Percentiles rank a stretch among this genome's conserved stretches.
phyloP scores from a whole-genome alignment of 2,888 invertebrate species.

The Drosophila paucipuncta region DNA sequence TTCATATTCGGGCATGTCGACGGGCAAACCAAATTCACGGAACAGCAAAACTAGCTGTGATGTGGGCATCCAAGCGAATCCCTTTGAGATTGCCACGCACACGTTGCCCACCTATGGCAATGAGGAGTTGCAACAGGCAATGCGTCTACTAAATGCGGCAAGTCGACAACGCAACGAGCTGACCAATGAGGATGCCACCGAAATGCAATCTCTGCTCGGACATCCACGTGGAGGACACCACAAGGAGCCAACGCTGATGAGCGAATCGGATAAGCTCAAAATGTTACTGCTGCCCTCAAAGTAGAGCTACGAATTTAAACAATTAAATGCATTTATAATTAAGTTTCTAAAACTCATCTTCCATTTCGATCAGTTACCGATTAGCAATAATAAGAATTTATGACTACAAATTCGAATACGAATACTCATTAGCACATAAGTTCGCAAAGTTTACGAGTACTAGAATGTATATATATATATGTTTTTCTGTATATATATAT shows the following conservation, averaged over 20 bases:
- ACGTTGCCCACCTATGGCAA: slow-evolving; percentile 80
- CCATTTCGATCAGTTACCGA: slow-evolving; percentile 26
- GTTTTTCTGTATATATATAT: slow-evolving; percentile 26
- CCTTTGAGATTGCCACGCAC: slow-evolving; percentile 86
- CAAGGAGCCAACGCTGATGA: slow-evolving; percentile 80
- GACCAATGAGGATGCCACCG: slow-evolving; percentile 69
- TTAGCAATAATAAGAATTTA: slow-evolving; percentile 16
- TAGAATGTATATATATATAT: slow-evolving; percentile 14
- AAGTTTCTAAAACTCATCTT: slow-evolving; percentile 49
- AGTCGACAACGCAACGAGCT: slow-evolving; percentile 75
- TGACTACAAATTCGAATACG: slow-evolving; percentile 15
- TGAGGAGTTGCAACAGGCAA: slow-evolving; percentile 77
- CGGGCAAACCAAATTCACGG: slow-evolving; percentile 85
- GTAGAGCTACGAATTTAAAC: slow-evolving; percentile 38
- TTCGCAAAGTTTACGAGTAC: slow-evolving; percentile 32
- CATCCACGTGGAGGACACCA: slow-evolving; percentile 51
- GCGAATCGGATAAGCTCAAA: slow-evolving; percentile 85
- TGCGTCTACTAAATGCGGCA: slow-evolving; percentile 79
- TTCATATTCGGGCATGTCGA: slow-evolving; percentile 85
- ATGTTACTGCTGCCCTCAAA: slow-evolving; percentile 85
- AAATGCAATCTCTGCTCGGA: slow-evolving; percentile 80
- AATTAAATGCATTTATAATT: slow-evolving; percentile 71
- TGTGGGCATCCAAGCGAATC: slow-evolving; percentile 87
- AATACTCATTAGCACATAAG: slow-evolving; percentile 76
- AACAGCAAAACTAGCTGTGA: slow-evolving; percentile 87